phyloP scores from a whole-genome alignment of 2,797 vertebrate species.

The Pitangus sulphuratus region DNA sequence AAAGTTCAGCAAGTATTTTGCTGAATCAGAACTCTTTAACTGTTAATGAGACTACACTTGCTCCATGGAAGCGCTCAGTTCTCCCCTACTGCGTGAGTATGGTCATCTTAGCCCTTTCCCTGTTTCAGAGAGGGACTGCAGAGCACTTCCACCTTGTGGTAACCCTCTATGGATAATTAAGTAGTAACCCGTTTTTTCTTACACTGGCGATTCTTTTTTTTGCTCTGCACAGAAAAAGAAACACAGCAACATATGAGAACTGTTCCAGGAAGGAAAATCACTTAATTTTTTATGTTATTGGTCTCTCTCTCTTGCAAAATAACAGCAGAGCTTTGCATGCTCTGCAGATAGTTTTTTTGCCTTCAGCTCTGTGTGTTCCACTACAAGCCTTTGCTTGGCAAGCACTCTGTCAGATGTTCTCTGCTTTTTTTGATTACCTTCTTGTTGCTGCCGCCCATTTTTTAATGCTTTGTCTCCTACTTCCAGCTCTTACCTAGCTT shows the following conservation, averaged over 20 bases:
- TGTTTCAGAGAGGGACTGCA: neutral
- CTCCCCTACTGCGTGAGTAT: neutral
- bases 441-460: neutral
- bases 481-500: neutral
- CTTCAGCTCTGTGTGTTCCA: neutral
- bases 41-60: neutral
- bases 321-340: neutral
- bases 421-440: neutral
- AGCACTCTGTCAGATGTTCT: neutral
- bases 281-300: neutral
- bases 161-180: neutral
- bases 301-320: neutral
- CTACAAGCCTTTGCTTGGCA: neutral
- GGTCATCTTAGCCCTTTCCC: neutral
- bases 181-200: neutral
- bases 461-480: neutral
- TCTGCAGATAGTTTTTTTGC: neutral
- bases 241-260: neutral
- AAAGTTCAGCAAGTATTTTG: neutral
- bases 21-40: neutral
- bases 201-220: neutral
- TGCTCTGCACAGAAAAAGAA: neutral
- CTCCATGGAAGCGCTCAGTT: neutral
- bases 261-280: neutral
- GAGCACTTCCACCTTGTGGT: neutral